Evolutionary conservation across 2,888 invertebrate genomes (phyloP), one percentile per base, ranked within the genome.

Genomic region (Ichneumon xanthorius): DNA sequence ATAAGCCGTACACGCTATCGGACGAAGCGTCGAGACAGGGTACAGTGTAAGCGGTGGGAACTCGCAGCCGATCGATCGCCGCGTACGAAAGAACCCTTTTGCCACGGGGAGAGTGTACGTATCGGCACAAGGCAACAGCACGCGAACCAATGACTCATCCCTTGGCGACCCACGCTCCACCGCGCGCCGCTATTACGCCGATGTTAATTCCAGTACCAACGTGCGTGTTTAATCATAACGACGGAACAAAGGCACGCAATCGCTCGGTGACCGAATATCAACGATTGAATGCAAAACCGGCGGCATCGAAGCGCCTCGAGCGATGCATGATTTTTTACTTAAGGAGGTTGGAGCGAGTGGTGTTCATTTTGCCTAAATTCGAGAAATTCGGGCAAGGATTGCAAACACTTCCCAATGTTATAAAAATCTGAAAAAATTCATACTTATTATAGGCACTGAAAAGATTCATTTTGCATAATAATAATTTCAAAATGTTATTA

Each of bases 91-190:
- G 26, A 72, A 72, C 72, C 72, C 58, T 68, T 78, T 58, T 45
- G 22, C 55, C 9, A 71, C 68, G 19, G 71, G 16, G 11, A 58
- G 58, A 22, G 22, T 4, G 22, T 58, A 58, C 33, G 48, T 11
- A 58, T 30, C 48, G 40, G 45, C 33, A 65, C 22, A 33, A 53
- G 40, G 45, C 37, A n/a, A 22, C 63, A 55, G 30, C 77, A 63
- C 77, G 82, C 76, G 33, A 82, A 71, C 30, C 65, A 65, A 58
- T 82, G 82, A 82, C 82, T 82, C 82, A 82, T 82, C 77, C 71
- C 82, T 77, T 55, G 19, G 55, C 65, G 45, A 77, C 71, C 77
- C 71, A 82, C 77, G 76, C 45, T 45, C 68, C 55, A 19, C 76
- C 9, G 19, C 33, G 1, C 19, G 55, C 71, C 65, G 45, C 82